Base-by-base conservation (phyloP, 2,113 vertebrate species). In the Menura novaehollandiae region DNA sequence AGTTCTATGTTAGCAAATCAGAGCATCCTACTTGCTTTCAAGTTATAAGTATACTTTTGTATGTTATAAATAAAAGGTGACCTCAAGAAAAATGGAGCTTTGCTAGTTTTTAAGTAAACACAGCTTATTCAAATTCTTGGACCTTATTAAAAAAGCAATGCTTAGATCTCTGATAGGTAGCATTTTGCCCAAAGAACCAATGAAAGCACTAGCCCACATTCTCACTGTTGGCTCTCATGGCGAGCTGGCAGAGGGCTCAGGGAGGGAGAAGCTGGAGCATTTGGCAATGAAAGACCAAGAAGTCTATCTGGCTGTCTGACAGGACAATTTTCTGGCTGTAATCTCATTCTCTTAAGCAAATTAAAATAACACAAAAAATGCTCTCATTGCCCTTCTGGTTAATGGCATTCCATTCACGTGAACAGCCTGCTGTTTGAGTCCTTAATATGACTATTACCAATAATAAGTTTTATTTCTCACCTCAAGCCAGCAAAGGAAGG, bases 331-430 rank as follows among this genome's bases (percentile, higher is more conserved):
- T 92, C 90, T 93, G 82, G 60, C 85, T 81, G 51, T 91, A 95
- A 96, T 81, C 85, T 95, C 90, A 84, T 91, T 92, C 90, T 86
- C 60, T 92, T 91, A 95, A 95, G 76, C 78, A 91, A 96, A 94
- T 94, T 94, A 86, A 93, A 94, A 78, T 58, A 68, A 75, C 37
- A 44, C 43, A 81, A 90, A 69, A 72, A 85, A 22, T 13, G 62
- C 27, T 92, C 30, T 63, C 10, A 0, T 41, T 80, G 83, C 72
- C 72, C 56, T 92, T 92, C 85, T 91, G 67, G 60, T 90, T 81
- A 93, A 91, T 20, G 68, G 60, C 27, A 86, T 74, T 97, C 89
- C 78, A 90, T 86, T 96, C 75, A 95, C 13, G 91, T 59, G 39
- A 82, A 55, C 32, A 79, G 89, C 37, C 77, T 85, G n/a, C 89